Evolutionary conservation across 2,113 vertebrate genomes (phyloP).

Genomic region (Leptocoma aspasia): DNA sequence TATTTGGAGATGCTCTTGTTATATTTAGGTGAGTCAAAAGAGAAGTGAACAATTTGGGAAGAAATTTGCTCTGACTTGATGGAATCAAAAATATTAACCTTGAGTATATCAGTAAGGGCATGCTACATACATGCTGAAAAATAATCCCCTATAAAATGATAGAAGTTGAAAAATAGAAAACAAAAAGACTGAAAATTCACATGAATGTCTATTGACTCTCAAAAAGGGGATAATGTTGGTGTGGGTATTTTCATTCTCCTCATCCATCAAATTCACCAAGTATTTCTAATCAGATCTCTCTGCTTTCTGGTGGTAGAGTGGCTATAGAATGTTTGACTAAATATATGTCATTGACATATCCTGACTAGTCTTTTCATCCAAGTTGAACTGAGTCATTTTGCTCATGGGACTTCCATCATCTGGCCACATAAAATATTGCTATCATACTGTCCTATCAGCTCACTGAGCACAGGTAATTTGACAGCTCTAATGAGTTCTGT

Average conservation of each 20-base stretch:
- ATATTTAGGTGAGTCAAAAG: neutral
- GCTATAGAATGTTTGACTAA: constrained; percentile 1
- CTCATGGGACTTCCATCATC: neutral
- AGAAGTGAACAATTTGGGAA: neutral
- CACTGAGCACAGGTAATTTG: neutral
- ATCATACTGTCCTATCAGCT: neutral
- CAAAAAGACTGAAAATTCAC: neutral
- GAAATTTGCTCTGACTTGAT: neutral
- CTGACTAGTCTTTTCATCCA: neutral
- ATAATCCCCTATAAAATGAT: neutral
- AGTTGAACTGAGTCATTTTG: neutral
- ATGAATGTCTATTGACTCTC: neutral
- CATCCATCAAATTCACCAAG: neutral
- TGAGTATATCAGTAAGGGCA: neutral
- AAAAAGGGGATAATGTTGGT: neutral
- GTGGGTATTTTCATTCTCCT: neutral
- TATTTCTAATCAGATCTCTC: constrained; percentile 29
- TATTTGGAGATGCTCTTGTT: neutral
- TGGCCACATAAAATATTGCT: neutral
- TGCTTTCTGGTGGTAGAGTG: neutral
- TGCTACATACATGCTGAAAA: neutral
- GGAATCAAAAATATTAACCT: neutral
- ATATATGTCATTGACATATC: neutral
- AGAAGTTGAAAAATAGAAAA: neutral
- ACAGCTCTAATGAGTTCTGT: constrained; percentile 13